These are phyloP conservation scores for Scopus umbretta DNA, from an alignment of 2,113 vertebrate genomes.

Conservation along the genomic window DNA sequence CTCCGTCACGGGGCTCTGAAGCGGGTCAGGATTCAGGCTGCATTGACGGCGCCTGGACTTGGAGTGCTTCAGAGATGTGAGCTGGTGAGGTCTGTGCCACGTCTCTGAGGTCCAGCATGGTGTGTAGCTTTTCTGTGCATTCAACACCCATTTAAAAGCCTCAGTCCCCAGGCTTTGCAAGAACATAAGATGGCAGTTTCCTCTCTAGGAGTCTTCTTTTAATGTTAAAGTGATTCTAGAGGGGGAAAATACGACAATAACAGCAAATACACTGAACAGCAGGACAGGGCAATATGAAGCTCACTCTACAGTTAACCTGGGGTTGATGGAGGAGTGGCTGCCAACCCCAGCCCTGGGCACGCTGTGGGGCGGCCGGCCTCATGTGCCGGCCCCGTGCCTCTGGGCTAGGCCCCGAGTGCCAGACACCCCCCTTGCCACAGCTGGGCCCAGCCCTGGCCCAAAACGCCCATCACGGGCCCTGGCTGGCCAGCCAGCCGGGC, in stretches of 20 bases:
- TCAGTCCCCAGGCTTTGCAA: neutral
- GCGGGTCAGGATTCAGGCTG: neutral
- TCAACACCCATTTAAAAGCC: neutral
- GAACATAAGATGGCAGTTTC: neutral
- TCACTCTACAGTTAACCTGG: neutral
- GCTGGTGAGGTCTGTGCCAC: neutral
- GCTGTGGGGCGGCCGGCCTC: accelerated
- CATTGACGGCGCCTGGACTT: accelerated
- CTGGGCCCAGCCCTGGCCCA: neutral
- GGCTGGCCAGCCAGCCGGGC: neutral
- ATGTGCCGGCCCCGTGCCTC: accelerated
- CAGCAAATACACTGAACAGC: neutral
- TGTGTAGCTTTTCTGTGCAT: accelerated
- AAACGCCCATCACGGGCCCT: neutral
- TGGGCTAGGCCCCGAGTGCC: neutral
- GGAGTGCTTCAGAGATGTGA: accelerated
- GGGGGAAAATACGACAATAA: neutral
- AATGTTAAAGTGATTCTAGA: neutral
- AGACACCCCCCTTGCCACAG: neutral
- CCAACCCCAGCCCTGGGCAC: neutral
- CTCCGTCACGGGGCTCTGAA: neutral
- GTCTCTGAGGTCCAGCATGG: neutral
- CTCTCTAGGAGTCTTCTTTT: neutral
- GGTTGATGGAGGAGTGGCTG: accelerated
- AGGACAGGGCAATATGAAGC: neutral